A percentile compares a stretch with the other conserved stretches of the same genome.
Conservation (phyloP, 2,888 invertebrate species). For the Ganaspis brasiliensis region DNA sequence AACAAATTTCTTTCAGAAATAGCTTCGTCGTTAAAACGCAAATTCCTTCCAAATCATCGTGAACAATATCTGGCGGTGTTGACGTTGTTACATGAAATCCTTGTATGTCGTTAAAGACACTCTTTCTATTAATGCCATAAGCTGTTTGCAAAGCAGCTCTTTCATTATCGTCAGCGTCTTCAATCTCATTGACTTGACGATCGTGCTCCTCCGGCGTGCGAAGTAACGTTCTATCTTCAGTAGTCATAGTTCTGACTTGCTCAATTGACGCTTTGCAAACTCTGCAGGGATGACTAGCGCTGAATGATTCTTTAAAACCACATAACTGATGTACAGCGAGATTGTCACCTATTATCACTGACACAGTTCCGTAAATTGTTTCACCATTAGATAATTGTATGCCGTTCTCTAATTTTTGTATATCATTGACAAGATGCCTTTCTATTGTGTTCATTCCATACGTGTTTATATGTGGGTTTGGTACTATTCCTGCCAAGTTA, state of each 20-base stretch:
- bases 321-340: slow-evolving; percentile 5
- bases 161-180: background rate
- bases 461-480: background rate
- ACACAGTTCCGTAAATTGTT: background rate
- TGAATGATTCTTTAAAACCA: slow-evolving; percentile 39
- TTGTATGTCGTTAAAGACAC: background rate
- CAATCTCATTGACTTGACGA: background rate
- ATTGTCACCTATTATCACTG: background rate
- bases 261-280: slow-evolving; percentile 22
- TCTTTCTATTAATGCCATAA: background rate
- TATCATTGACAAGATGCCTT: background rate
- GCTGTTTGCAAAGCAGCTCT: background rate
- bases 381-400: background rate
- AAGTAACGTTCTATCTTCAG: slow-evolving; percentile 7
- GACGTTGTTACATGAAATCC: too few species aligned
- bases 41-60: too few species aligned
- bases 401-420: background rate
- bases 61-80: too few species aligned
- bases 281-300: slow-evolving; percentile 37
- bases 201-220: background rate
- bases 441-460: background rate
- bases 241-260: background rate
- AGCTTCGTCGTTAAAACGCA: too few species aligned
- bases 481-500: slow-evolving; percentile 5
- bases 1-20: background rate